A percentile compares a stretch with the other conserved stretches of the same genome.
These are phyloP conservation scores for Vanacampus margaritifer DNA, from an alignment of 2,113 vertebrate species.

Conservation along the genomic window DNA sequence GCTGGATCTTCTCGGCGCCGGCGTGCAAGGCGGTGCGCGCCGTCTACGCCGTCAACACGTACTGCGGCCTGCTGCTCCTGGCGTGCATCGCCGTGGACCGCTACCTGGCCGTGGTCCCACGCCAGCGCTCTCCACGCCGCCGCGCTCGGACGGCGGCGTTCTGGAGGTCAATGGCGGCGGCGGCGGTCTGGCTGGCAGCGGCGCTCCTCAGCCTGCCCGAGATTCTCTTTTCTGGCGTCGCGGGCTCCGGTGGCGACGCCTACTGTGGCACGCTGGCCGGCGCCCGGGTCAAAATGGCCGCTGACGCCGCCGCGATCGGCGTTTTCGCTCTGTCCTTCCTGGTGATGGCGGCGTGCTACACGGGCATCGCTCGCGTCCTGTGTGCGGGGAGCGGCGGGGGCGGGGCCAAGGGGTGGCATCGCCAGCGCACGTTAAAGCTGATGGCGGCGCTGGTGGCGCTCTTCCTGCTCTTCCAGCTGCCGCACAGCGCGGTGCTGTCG, in stretches of 20 bases:
- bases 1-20: conserved; percentile 64
- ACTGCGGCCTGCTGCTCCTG: conserved; percentile 85
- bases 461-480: conserved; percentile 85
- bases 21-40: conserved; percentile 76
- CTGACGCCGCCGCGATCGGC: conserved; percentile 69
- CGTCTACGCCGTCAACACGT: conserved; percentile 83
- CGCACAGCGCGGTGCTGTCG: conserved; percentile 81
- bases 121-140: conserved; percentile 55
- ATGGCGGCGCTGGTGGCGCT: conserved; percentile 82
- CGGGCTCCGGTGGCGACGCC: neutral
- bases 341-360: conserved; percentile 83
- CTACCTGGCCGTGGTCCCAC: conserved; percentile 80
- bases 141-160: conserved; percentile 45
- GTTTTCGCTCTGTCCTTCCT: conserved; percentile 80
- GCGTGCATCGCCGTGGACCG: conserved; percentile 89
- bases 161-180: conserved; percentile 47
- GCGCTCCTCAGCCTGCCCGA: conserved; percentile 79
- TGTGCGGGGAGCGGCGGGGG: conserved; percentile 55
- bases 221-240: conserved; percentile 70
- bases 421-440: conserved; percentile 81
- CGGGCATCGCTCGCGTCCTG: conserved; percentile 73
- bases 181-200: conserved; percentile 75
- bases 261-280: conserved; percentile 69
- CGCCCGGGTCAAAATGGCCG: conserved; percentile 61
- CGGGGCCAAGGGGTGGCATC: conserved; percentile 61